Percentiles rank a stretch among this genome's conserved stretches.
These are phyloP conservation scores for Sarcophaga peregrina DNA, from an alignment of 1,140 invertebrate species.

Conservation along the genomic window DNA sequence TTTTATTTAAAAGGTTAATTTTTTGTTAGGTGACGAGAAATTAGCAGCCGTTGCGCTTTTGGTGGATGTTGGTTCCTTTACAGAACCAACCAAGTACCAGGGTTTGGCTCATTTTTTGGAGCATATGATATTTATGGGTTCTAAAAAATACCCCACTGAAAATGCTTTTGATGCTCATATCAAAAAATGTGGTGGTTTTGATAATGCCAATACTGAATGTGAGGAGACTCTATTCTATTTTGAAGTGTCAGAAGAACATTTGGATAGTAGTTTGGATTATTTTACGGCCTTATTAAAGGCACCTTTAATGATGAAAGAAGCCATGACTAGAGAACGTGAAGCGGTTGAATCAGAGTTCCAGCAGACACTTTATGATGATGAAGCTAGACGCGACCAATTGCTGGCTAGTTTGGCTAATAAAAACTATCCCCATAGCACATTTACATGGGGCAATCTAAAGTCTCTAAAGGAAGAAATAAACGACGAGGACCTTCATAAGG, in stretches of 20 bases:
- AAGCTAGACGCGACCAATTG: slow-evolving; percentile 73
- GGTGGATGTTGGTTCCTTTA: slow-evolving; percentile 77
- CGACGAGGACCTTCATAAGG: slow-evolving; percentile 74
- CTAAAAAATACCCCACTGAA: slow-evolving; percentile 85
- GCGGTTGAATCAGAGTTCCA: slow-evolving; percentile 84
- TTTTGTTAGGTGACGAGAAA: slow-evolving; percentile 62
- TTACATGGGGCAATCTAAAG: slow-evolving; percentile 86
- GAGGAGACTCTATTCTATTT: slow-evolving; percentile 90
- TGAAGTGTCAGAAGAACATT: slow-evolving; percentile 83
- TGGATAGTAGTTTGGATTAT: slow-evolving; percentile 80
- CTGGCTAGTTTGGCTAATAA: slow-evolving; percentile 74
- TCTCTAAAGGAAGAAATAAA: slow-evolving; percentile 78
- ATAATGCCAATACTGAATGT: slow-evolving; percentile 86
- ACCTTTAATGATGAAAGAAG: slow-evolving; percentile 86
- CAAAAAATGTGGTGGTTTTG: slow-evolving; percentile 81
- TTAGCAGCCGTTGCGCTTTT: slow-evolving; percentile 78
- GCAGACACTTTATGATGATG: slow-evolving; percentile 60
- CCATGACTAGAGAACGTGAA: slow-evolving; percentile 90
- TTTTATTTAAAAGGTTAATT: too few relatives aligned
- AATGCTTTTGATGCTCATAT: slow-evolving; percentile 88
- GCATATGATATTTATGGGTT: slow-evolving; percentile 97
- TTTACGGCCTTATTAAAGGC: slow-evolving; percentile 92
- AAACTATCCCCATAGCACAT: slow-evolving; percentile 80
- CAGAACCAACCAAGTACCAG: slow-evolving; percentile 79
- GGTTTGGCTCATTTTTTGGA: slow-evolving; percentile 95